Percentiles rank a stretch among this genome's conserved stretches.
These are phyloP conservation scores for Netta rufina DNA, from an alignment of 2,797 vertebrate genomes.

Conservation along the genomic window DNA sequence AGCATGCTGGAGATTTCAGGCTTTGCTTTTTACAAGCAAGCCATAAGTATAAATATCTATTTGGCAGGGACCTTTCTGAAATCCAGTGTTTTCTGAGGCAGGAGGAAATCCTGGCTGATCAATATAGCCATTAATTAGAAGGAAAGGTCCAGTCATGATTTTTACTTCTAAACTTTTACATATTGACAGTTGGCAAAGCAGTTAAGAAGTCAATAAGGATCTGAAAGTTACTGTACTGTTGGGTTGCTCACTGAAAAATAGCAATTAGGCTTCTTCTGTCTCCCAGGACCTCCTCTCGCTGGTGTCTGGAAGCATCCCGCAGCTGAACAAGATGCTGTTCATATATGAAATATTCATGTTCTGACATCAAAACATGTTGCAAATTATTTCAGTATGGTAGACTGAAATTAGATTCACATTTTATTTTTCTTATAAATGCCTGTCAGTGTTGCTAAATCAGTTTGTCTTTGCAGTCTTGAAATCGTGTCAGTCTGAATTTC, in stretches of 20 bases:
- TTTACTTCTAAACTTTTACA: slow-evolving; percentile 12
- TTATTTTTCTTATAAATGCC: slow-evolving; percentile 67
- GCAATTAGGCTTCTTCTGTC: slow-evolving; percentile 16
- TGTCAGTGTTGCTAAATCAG: slow-evolving; percentile 65
- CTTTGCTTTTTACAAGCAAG: neutral
- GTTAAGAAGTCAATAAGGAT: slow-evolving; percentile 18
- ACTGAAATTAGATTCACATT: slow-evolving; percentile 64
- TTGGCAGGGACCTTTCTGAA: neutral
- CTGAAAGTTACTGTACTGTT: slow-evolving; percentile 1
- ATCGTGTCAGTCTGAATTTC: slow-evolving; percentile 42
- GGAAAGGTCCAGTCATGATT: slow-evolving; percentile 18
- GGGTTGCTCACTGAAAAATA: neutral
- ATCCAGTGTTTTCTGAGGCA: neutral
- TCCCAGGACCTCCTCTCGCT: neutral
- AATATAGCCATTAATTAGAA: slow-evolving; percentile 27
- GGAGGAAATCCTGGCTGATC: neutral
- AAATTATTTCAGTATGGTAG: slow-evolving; percentile 21
- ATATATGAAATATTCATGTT: slow-evolving; percentile 67
- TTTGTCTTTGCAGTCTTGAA: slow-evolving; percentile 41
- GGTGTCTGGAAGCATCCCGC: neutral
- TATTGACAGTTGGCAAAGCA: slow-evolving; percentile 33
- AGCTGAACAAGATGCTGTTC: slow-evolving; percentile 28
- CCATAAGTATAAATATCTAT: neutral
- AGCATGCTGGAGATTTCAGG: neutral
- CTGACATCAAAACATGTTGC: slow-evolving; percentile 38